Percentiles rank a stretch among this genome's conserved stretches.
phyloP scores from a whole-genome alignment of 2,888 invertebrate species.

The Mesoligia furuncula region DNA sequence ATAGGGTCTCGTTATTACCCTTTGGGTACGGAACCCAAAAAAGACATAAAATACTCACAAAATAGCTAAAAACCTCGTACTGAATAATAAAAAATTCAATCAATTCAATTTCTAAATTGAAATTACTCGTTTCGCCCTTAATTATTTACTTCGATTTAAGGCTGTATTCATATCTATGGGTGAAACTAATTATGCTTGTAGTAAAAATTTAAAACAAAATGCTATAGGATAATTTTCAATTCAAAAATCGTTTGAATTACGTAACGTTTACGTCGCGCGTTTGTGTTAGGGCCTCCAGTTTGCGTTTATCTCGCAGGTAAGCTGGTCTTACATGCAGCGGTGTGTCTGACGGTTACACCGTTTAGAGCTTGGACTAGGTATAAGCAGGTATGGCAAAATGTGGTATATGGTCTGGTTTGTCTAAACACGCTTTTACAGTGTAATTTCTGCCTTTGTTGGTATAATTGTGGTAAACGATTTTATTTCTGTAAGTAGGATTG shows the following conservation, averaged over 20 bases:
- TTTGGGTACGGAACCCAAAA: no score
- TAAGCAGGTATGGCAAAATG: not conserved
- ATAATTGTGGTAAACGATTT: not conserved
- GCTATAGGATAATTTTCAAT: not conserved
- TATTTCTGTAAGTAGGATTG: not conserved
- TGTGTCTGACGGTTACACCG: constrained; percentile 1
- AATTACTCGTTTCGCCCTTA: not conserved
- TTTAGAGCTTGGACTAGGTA: not conserved
- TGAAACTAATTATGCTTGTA: not conserved
- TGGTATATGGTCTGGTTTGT: not conserved
- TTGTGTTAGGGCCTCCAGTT: not conserved
- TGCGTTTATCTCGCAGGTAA: constrained; percentile 15
- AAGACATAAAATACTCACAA: not conserved
- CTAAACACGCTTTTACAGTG: not conserved
- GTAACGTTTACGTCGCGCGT: not conserved
- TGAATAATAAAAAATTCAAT: not conserved
- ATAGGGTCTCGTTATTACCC: no score
- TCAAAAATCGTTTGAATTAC: not conserved
- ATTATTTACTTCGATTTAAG: not conserved
- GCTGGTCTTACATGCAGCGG: constrained; percentile 18
- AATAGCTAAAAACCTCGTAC: not conserved
- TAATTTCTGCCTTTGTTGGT: not conserved
- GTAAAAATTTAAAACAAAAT: not conserved
- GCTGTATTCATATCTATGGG: not conserved
- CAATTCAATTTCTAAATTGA: not conserved